Evolutionary conservation across 2,113 vertebrate genomes (phyloP).

Genomic region (Hippotragus niger): DNA sequence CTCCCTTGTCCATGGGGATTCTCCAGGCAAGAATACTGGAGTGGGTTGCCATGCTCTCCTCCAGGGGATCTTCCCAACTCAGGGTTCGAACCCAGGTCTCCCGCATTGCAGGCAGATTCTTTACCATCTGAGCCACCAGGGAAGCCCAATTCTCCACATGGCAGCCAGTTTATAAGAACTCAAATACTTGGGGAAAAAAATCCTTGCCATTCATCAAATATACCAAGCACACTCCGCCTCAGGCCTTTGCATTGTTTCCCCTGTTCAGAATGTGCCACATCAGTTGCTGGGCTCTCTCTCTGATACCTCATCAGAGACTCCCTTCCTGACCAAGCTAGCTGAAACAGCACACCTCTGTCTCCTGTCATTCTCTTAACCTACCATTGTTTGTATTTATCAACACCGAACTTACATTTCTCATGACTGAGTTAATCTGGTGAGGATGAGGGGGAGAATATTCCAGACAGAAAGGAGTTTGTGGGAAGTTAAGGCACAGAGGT

Average conservation of each 20-base stretch:
- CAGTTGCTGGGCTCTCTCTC: neutral
- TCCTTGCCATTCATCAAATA: neutral
- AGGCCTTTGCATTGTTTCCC: neutral
- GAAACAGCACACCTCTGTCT: neutral
- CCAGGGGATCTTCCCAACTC: neutral
- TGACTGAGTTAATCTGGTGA: neutral
- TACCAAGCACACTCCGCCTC: neutral
- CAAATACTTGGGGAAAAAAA: neutral
- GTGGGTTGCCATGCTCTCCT: neutral
- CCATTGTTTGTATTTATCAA: neutral
- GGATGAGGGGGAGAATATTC: neutral
- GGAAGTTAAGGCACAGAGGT: neutral
- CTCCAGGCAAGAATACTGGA: neutral
- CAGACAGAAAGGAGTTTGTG: neutral
- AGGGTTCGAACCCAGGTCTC: neutral
- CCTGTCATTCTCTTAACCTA: neutral
- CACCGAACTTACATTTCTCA: neutral
- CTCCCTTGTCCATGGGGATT: neutral
- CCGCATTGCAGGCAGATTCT: neutral
- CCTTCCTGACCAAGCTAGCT: neutral
- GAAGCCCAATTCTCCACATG: neutral
- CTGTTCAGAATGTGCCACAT: neutral
- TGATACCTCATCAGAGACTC: neutral
- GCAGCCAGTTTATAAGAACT: neutral
- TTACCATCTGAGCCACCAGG: neutral